Conservation (phyloP, 1,140 invertebrate species). For the Andricus grossulariae region DNA sequence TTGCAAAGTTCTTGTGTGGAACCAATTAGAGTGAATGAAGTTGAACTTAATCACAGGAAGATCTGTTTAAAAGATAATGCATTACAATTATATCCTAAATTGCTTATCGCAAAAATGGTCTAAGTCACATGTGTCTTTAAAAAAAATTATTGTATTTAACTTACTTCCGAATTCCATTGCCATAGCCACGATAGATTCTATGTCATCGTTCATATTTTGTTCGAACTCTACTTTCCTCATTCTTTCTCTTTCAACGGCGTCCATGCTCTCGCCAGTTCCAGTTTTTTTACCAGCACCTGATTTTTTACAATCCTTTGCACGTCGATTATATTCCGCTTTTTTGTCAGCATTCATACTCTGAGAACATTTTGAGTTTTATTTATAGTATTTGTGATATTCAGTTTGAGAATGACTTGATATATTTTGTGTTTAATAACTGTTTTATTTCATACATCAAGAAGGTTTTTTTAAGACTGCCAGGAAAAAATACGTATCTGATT, state of each 20-base stretch:
- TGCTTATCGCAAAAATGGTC: not conserved
- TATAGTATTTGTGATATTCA: not conserved
- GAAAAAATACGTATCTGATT: too few relatives aligned
- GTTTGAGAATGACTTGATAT: not conserved
- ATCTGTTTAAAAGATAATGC: conserved; percentile 34
- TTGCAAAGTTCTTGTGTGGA: conserved; percentile 56
- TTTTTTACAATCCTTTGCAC: conserved; percentile 47
- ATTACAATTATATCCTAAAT: conserved; percentile 5
- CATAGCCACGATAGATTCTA: conserved; percentile 39
- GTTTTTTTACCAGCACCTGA: conserved; percentile 45
- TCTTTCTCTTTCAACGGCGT: conserved; percentile 32
- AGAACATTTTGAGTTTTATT: conserved; percentile 1
- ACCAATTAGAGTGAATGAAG: conserved; percentile 73
- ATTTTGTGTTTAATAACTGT: too few relatives aligned
- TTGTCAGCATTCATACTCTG: conserved; percentile 48
- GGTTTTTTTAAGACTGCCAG: too few relatives aligned
- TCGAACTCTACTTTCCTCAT: conserved; percentile 42
- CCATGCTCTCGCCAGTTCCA: conserved; percentile 51
- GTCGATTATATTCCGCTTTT: conserved; percentile 47
- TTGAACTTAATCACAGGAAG: conserved; percentile 29
- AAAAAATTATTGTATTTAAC: conserved; percentile 4
- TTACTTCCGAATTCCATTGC: conserved; percentile 46
- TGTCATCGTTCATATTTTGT: conserved; percentile 54
- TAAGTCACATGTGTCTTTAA: too few relatives aligned
- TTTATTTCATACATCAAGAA: too few relatives aligned